Percentiles rank a stretch among this genome's conserved stretches.
phyloP scores from a whole-genome alignment of 1,140 invertebrate genomes.

The Coboldia fuscipes region DNA sequence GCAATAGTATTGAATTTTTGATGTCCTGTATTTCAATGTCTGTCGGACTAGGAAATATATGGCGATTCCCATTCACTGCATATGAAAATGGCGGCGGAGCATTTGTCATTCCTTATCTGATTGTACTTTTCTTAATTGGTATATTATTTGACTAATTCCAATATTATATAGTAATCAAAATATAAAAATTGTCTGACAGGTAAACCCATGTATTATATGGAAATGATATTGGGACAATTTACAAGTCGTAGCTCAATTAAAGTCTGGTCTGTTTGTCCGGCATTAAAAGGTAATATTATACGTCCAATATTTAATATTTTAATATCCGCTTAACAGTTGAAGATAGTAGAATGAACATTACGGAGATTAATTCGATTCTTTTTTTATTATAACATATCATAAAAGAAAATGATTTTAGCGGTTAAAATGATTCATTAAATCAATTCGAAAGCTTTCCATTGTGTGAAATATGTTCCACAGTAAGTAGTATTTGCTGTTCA shows the following conservation, averaged over 20 bases:
- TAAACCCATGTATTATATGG: conserved; percentile 58
- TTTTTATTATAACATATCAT: too few species aligned
- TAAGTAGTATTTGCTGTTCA: too few species aligned
- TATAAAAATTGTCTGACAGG: conserved; percentile 19
- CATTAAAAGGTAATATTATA: conserved; percentile 32
- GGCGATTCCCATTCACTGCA: conserved; percentile 50
- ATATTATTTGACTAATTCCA: conserved; percentile 32
- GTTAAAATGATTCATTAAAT: too few species aligned
- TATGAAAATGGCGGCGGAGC: conserved; percentile 48
- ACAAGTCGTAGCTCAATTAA: conserved; percentile 33
- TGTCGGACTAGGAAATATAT: conserved; percentile 58
- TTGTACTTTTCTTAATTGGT: conserved; percentile 50
- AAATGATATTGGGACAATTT: conserved; percentile 45
- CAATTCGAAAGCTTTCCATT: too few species aligned
- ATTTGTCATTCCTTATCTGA: conserved; percentile 47
- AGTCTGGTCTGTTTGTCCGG: conserved; percentile 26
- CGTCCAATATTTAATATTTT: too few species aligned
- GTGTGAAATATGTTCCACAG: too few species aligned
- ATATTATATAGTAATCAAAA: background rate
- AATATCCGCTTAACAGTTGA: too few species aligned
- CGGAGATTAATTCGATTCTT: too few species aligned
- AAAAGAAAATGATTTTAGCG: too few species aligned
- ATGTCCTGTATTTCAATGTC: conserved; percentile 26
- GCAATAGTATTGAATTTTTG: conserved; percentile 1
- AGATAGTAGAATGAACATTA: too few species aligned